Percentiles rank a stretch among this genome's conserved stretches.
These are phyloP conservation scores for Colletes collaris DNA, from an alignment of 2,888 invertebrate genomes.

Conservation along the genomic window DNA sequence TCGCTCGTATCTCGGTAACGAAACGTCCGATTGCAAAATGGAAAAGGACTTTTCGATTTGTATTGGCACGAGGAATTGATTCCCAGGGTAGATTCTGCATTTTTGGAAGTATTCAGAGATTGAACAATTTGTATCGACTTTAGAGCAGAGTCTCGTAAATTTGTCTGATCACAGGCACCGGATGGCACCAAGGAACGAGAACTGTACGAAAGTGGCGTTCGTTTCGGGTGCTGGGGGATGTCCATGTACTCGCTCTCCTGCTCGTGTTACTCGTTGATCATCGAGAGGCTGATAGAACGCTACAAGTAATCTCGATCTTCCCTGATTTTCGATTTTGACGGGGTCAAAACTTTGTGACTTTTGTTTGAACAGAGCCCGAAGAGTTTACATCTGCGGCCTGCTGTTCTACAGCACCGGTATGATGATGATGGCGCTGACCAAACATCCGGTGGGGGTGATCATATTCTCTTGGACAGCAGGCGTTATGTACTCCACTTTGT, in stretches of 20 bases:
- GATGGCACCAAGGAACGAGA: conserved; percentile 87
- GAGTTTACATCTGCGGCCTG: conserved; percentile 94
- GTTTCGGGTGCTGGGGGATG: conserved; percentile 99
- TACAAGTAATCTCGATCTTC: conserved; percentile 74
- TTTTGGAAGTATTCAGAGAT: too few species aligned
- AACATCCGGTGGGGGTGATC: conserved; percentile 91
- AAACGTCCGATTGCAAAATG: too few species aligned
- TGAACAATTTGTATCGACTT: too few species aligned
- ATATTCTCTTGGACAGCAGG: conserved; percentile 97
- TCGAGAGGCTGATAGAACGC: conserved; percentile 92
- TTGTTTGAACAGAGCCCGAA: conserved; percentile 88
- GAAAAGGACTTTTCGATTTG: too few species aligned
- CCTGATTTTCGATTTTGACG: neutral
- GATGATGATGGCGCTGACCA: conserved; percentile 91
- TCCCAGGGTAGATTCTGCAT: too few species aligned
- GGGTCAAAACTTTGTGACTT: neutral
- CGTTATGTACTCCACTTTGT: conserved; percentile 98
- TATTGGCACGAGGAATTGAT: too few species aligned
- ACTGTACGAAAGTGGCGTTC: conserved; percentile 94
- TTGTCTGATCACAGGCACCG: conserved; percentile 86
- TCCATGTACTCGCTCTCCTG: conserved; percentile 97
- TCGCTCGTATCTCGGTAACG: too few species aligned
- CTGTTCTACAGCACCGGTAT: conserved; percentile 95
- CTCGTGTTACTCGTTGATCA: conserved; percentile 94
- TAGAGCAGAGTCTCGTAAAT: conserved; percentile 46